Conservation (phyloP, 2,888 invertebrate species). For the Ischnura elegans region DNA sequence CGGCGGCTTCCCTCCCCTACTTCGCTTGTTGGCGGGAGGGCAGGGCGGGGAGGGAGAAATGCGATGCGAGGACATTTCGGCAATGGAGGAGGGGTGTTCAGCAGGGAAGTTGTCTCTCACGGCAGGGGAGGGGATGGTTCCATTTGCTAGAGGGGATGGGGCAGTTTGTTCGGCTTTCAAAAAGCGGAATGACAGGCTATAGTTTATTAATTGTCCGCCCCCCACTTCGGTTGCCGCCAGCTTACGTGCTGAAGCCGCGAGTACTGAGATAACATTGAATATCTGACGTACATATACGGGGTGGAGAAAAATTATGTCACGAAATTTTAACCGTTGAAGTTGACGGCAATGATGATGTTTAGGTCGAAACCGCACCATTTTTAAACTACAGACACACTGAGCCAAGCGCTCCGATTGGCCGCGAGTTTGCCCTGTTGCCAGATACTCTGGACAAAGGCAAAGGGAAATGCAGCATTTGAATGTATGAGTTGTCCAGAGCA, state of each 20-base stretch:
- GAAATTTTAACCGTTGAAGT: too few species aligned
- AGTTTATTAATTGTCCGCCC: constrained; percentile 1
- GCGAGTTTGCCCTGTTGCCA: too few species aligned
- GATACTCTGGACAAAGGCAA: too few species aligned
- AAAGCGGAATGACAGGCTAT: constrained; percentile 32
- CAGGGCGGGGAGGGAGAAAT: neutral
- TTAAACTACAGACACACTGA: too few species aligned
- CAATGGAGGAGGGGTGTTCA: neutral
- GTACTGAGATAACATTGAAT: too few species aligned
- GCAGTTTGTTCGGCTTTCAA: neutral
- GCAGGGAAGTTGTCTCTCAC: neutral
- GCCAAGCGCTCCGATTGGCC: too few species aligned
- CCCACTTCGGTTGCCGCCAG: neutral
- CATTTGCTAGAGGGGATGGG: neutral
- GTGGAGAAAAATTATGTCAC: too few species aligned
- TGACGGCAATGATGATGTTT: too few species aligned
- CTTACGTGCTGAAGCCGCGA: neutral
- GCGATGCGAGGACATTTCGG: neutral
- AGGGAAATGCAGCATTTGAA: too few species aligned
- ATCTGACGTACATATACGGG: too few species aligned
- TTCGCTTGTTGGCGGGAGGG: neutral
- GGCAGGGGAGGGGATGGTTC: neutral
- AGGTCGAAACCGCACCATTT: too few species aligned
- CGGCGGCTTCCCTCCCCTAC: neutral
- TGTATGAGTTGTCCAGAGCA: too few species aligned